Conservation (phyloP, 2,888 invertebrate species). For the Luffia ferchaultella region DNA sequence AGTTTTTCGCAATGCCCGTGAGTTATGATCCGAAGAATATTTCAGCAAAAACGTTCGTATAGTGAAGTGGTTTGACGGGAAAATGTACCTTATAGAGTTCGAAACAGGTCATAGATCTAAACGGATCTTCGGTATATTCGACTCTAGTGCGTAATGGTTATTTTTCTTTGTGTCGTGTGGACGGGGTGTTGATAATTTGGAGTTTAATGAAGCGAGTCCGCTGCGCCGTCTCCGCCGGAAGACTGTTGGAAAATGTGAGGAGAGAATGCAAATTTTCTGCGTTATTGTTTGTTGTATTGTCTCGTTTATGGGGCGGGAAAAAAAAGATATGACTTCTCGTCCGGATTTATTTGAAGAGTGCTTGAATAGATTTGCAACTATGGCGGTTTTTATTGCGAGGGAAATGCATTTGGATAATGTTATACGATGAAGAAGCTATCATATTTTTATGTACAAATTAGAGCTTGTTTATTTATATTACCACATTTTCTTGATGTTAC, state of each 20-base stretch:
- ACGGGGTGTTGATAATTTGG: constrained; percentile 56
- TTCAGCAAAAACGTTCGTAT: constrained; percentile 34
- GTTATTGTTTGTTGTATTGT: constrained; percentile 60
- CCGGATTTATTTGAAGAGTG: constrained; percentile 9
- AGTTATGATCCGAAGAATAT: constrained; percentile 52
- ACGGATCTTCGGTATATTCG: constrained; percentile 22
- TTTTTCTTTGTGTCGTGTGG: constrained; percentile 40
- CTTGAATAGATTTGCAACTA: background rate
- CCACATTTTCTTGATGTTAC: no score
- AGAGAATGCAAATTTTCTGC: constrained; percentile 53
- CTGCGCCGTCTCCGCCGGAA: constrained; percentile 46
- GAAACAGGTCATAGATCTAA: constrained; percentile 21
- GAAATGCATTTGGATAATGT: background rate
- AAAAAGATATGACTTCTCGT: constrained; percentile 19
- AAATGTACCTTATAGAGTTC: constrained; percentile 34
- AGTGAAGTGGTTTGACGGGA: constrained; percentile 24
- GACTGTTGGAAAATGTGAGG: constrained; percentile 51
- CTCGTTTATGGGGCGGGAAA: constrained; percentile 45
- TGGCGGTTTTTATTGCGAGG: background rate
- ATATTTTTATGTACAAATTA: no score
- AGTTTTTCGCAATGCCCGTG: constrained; percentile 36
- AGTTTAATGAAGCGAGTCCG: constrained; percentile 57
- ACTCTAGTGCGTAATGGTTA: constrained; percentile 35
- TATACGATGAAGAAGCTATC: no score
- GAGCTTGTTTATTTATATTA: no score